phyloP scores from a whole-genome alignment of 2,113 vertebrate genomes.

The Rhegmatorhina hoffmannsi region DNA sequence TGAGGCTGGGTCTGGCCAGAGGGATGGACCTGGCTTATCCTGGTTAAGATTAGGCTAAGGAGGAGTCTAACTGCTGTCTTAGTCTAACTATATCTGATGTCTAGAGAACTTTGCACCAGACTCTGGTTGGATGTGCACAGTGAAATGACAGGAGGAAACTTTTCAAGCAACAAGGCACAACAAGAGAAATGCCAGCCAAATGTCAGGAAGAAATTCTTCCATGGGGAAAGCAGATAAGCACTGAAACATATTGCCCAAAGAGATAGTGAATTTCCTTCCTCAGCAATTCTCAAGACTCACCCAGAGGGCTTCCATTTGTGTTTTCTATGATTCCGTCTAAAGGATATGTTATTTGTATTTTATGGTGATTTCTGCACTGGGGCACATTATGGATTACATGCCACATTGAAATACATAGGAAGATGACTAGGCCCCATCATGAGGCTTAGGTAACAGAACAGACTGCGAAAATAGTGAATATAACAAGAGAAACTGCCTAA shows the following conservation, averaged over 20 bases:
- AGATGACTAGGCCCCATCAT: not conserved
- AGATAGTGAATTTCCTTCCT: not conserved
- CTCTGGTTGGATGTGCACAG: fast-evolving
- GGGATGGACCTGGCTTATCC: not conserved
- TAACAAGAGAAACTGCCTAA: not conserved
- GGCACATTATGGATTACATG: not conserved
- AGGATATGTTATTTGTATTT: not conserved
- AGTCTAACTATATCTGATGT: not conserved
- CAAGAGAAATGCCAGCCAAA: not conserved
- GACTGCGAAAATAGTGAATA: not conserved
- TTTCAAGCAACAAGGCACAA: not conserved
- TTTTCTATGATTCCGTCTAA: not conserved
- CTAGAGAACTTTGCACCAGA: not conserved
- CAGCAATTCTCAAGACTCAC: not conserved
- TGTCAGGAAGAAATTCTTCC: not conserved
- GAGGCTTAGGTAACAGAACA: not conserved
- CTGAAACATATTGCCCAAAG: not conserved
- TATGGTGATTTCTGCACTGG: not conserved
- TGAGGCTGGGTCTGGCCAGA: not conserved
- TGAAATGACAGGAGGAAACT: not conserved
- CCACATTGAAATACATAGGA: not conserved
- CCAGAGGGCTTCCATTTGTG: not conserved
- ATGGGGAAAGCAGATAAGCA: not conserved
- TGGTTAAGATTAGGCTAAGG: not conserved
- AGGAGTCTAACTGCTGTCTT: not conserved